These are phyloP conservation scores for Junonia oenone DNA, from an alignment of 2,888 invertebrate species.

Conservation along the genomic window DNA sequence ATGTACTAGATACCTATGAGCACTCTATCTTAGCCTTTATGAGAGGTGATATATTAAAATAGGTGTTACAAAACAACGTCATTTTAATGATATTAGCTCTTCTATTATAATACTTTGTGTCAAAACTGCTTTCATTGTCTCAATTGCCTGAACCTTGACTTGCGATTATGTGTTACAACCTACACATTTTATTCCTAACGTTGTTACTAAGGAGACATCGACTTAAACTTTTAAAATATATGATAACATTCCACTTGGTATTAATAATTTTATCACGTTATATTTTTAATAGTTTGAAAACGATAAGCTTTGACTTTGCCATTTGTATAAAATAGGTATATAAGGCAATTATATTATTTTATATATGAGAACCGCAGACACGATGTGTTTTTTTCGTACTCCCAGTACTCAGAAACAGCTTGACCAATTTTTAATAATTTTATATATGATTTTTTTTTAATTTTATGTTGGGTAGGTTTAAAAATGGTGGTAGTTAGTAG, in stretches of 20 bases:
- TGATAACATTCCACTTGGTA: not conserved
- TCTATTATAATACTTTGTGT: not conserved
- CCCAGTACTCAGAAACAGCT: no score
- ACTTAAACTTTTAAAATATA: not conserved
- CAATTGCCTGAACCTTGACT: constrained; percentile 27
- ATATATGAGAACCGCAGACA: no score
- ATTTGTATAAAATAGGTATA: not conserved
- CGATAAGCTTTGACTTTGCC: not conserved
- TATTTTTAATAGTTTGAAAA: not conserved
- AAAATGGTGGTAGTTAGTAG: no score
- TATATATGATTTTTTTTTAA: no score
- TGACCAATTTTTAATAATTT: no score
- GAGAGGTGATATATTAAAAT: no score
- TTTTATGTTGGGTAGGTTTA: no score
- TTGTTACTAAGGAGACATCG: constrained; percentile 9
- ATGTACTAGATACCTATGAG: no score
- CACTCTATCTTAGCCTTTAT: no score
- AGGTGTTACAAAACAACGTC: no score
- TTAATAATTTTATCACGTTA: not conserved
- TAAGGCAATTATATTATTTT: not conserved
- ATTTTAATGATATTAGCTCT: no score
- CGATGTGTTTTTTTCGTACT: no score
- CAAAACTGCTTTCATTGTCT: constrained; percentile 41
- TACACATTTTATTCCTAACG: not conserved
- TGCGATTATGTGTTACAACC: constrained; percentile 1